Evolutionary conservation across 2,888 invertebrate genomes (phyloP), one percentile per base, ranked within the genome.

Genomic region (Lochmaea crataegi): DNA sequence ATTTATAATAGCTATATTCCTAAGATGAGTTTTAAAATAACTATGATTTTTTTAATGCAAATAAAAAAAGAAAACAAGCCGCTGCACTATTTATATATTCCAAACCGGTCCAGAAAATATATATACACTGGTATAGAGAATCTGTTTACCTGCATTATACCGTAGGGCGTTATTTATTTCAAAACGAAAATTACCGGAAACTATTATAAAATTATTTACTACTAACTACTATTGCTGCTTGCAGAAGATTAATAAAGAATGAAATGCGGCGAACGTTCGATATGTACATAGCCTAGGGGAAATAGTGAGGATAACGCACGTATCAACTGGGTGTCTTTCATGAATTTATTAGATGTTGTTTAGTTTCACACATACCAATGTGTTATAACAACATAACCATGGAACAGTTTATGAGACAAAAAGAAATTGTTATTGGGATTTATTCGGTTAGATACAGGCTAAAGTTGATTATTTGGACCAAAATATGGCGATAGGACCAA

Each of bases 101-200:
- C 42, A 64, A 71, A 71, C 60, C 71, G 61, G 64, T 66, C 61
- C 38, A 71, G 53, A 71, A 71, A 61, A 53, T 45, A 63, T n/a
- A 63, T 45, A 9, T 63, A 32, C 32, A 32, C 48, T 12, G 48
- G 48, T 48, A 4, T 48, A 48, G 48, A 64, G 72, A 65, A 61
- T 72, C 68, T 72, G 72, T 68, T 72, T 72, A 72, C 72, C 72
- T 65, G 73, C 73, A 69, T 73, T 69, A 60, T 69, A 69, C 73
- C 69, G 65, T 51, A 60, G 69, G 68, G 65, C 65, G 65, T 66
- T 73, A 65, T 69, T 69, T 58, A 69, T 68, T 73, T 68, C 61
- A 56, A 48, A 58, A 69, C 53, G 68, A 68, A 73, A 73, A 73
- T 73, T 65, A 73, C 73, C 65, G 73, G 73, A 73, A 73, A 73